These are phyloP conservation scores for Hipparchia sbordonii DNA, from an alignment of 2,888 invertebrate species.

Conservation along the genomic window DNA sequence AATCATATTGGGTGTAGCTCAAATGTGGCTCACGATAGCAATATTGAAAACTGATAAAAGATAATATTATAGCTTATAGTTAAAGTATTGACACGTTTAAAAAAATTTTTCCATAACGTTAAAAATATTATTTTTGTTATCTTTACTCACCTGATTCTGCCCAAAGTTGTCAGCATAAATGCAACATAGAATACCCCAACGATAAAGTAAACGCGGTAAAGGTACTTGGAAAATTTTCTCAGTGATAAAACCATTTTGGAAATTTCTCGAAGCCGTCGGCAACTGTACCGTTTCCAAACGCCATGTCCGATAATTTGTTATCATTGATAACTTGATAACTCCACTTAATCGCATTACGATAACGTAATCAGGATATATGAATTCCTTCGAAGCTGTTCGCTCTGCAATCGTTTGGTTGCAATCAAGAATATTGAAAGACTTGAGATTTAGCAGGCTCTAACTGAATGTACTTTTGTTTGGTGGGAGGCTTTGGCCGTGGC, in stretches of 20 bases:
- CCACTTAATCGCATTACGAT: conserved; percentile 36
- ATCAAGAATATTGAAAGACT: not conserved
- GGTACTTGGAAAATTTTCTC: conserved; percentile 46
- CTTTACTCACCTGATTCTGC: conserved; percentile 51
- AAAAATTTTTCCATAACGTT: conserved; percentile 2
- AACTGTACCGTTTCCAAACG: conserved; percentile 31
- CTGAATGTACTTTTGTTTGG: not conserved
- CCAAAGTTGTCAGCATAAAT: conserved; percentile 43
- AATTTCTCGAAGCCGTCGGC: conserved; percentile 52
- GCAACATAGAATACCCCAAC: conserved; percentile 49
- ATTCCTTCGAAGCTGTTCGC: conserved; percentile 2
- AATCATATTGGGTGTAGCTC: not conserved
- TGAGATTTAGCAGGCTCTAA: not conserved
- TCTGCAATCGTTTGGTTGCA: not conserved
- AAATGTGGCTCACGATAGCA: conserved; percentile 1
- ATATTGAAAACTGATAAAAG: conserved; percentile 1
- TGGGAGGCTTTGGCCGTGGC: no score
- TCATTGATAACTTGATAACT: conserved; percentile 36
- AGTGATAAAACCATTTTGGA: conserved; percentile 54
- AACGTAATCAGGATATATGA: conserved; percentile 16
- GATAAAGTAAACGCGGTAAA: conserved; percentile 50
- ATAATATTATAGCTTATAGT: not conserved
- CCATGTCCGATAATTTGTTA: conserved; percentile 37
- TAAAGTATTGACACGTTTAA: not conserved
- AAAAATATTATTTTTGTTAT: conserved; percentile 4